Percentiles rank a stretch among this genome's conserved stretches.
These are phyloP conservation scores for Falco berigora DNA, from an alignment of 2,797 vertebrate species.

Conservation along the genomic window DNA sequence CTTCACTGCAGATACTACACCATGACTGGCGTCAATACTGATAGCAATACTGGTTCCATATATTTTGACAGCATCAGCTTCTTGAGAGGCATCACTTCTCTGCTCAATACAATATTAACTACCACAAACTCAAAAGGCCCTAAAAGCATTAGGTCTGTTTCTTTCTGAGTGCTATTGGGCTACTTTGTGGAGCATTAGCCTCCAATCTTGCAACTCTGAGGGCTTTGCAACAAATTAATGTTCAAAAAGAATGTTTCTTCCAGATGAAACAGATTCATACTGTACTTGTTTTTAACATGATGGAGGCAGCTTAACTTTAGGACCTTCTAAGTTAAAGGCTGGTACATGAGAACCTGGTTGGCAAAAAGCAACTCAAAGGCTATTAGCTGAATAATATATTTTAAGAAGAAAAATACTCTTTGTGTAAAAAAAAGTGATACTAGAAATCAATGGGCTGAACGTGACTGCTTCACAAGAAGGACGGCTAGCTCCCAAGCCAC, in stretches of 20 bases:
- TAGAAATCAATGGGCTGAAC: not conserved
- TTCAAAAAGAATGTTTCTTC: not conserved
- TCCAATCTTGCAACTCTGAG: not conserved
- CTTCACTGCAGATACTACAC: not conserved
- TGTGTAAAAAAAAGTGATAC: not conserved
- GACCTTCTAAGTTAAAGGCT: not conserved
- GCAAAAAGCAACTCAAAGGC: not conserved
- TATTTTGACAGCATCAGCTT: not conserved
- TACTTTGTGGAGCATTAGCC: not conserved
- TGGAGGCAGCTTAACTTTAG: not conserved
- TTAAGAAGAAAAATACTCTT: not conserved
- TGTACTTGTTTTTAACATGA: not conserved
- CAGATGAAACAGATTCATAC: not conserved
- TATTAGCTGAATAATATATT: not conserved
- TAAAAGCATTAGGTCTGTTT: not conserved
- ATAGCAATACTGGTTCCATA: not conserved
- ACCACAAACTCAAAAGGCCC: not conserved
- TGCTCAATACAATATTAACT: not conserved
- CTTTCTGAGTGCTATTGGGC: not conserved
- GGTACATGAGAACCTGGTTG: not conserved
- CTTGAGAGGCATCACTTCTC: not conserved
- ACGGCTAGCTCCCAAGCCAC: not conserved
- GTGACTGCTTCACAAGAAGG: not conserved
- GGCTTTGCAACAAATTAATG: not conserved
- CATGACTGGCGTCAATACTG: not conserved